Base-by-base conservation (phyloP, 2,113 vertebrate genomes). In the Typhlomys cinereus region DNA sequence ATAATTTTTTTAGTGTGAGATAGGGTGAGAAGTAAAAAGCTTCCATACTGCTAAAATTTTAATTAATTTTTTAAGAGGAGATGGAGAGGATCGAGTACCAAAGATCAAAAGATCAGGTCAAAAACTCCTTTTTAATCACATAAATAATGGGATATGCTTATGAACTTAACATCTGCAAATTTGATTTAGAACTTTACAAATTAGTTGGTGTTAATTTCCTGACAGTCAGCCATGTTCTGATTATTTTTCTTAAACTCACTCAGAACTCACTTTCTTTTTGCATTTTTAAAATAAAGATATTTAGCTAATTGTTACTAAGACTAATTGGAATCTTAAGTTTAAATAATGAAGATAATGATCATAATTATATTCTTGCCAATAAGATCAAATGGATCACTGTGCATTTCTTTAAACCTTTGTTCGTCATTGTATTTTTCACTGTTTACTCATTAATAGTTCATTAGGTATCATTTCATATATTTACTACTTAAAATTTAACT, bases 61-160 rank as follows among this genome's bases (percentile, higher is more conserved):
- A 99, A 99, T 99, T 99, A 99, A 98, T 99, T 99, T 99, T 98
- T 96, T 96, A 98, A 98, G 96, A 97, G 93, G 97, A 99, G 99
- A 99, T 99, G 98, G 99, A 99, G 98, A 98, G 98, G 98, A 98
- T 97, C 96, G 95, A 92, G 98, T 99, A 98, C 98, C 97, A 99
- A 98, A 98, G 99, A 99, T 99, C 98, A 97, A 98, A 99, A 98
- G 99, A 97, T 97, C 98, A 99, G 99, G 99, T 99, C 97, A 98
- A 98, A 98, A 99, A 98, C 95, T 98, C 98, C 98, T 98, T 99
- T 99, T 99, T 99, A 99, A 99, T 99, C 99, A 99, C 98, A 97
- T 98, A 98, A 98, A 98, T 98, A 98, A 98, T 98, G 98, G 97
- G 98, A 97, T 98, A 98, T 97, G 96, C 98, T 98, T 97, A 98